A percentile compares a stretch with the other conserved stretches of the same genome.
These are phyloP conservation scores for Engystomops pustulosus DNA, from an alignment of 2,113 vertebrate species.

Conservation along the genomic window DNA sequence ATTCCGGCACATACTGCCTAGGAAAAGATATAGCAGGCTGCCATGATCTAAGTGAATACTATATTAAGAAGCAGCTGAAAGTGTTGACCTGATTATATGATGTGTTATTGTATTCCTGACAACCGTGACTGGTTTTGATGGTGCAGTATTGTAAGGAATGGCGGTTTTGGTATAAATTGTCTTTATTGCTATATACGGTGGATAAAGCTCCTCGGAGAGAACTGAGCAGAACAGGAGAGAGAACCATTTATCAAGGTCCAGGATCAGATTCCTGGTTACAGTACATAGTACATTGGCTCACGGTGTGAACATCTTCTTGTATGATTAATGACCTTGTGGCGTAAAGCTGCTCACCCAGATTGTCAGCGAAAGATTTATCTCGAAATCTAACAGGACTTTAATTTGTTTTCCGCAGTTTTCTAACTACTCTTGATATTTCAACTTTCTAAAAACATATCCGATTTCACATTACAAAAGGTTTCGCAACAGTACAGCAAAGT, in stretches of 20 bases:
- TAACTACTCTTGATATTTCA: slow-evolving; percentile 31
- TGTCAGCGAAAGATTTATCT: slow-evolving; percentile 49
- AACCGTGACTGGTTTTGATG: slow-evolving; percentile 32
- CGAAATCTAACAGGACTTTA: slow-evolving; percentile 32
- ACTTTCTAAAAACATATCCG: slow-evolving; percentile 29
- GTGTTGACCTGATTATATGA: slow-evolving; percentile 19
- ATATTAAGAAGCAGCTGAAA: slow-evolving; percentile 30
- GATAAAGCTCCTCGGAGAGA: slow-evolving; percentile 32
- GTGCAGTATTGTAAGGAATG: slow-evolving; percentile 29
- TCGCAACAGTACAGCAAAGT: neutral
- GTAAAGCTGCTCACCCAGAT: slow-evolving; percentile 28
- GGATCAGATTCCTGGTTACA: slow-evolving; percentile 38
- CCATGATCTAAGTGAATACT: slow-evolving; percentile 27
- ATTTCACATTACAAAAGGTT: slow-evolving; percentile 27
- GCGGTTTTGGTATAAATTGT: slow-evolving; percentile 33
- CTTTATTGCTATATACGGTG: slow-evolving; percentile 31
- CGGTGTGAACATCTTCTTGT: slow-evolving; percentile 29
- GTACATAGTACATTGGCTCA: slow-evolving; percentile 19
- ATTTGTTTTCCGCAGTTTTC: slow-evolving; percentile 47
- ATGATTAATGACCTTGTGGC: slow-evolving; percentile 45
- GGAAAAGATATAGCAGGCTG: neutral
- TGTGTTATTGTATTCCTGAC: slow-evolving; percentile 41
- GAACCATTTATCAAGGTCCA: slow-evolving; percentile 47
- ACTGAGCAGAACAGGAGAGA: neutral
- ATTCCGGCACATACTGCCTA: too few relatives aligned